Base-by-base conservation (phyloP, 2,113 vertebrate species). In the Cebus imitator region DNA sequence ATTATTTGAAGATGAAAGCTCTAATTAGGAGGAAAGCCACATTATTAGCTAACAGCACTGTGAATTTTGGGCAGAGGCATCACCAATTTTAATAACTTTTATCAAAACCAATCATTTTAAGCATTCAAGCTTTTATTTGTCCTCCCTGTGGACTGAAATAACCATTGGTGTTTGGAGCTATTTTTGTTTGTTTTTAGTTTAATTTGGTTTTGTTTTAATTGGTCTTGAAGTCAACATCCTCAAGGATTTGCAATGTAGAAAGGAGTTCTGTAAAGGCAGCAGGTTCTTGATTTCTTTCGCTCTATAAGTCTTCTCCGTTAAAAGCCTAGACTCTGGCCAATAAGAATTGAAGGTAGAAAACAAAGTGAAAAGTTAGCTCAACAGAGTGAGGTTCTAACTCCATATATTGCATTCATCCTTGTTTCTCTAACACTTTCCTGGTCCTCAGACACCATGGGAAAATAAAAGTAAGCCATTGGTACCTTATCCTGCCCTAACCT, bases 141-240 rank as follows among this genome's bases (percentile, higher is more conserved):
- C 18, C 4, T 92, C 25, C 5, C 32, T 81, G 9, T n/a, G 14
- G 1, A 84, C 76, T 92, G 40, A 78, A 58, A 50, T 61, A 70
- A 14, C 35, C 21, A 83, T 45, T 78, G 32, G 45, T 92, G 11
- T 86, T 80, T 91, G 23, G 2, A 21, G 13, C 2, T 61, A 17
- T 82, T 57, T 83, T 48, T 43, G 23, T 40, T 89, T 87, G 16
- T 73, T 35, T 84, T 85, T 75, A 58, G n/a, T 84, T 87, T 82
- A 90, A 76, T 66, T 94, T 87, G 23, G 48, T 85, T 91, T 87
- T 84, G 23, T 86, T 88, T 95, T n/a, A 79, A 30, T 84, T 43
- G 3, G 25, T 78, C 21, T 79, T 79, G 17, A 87, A 61, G 40
- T 79, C 4, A 48, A 75, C 3, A 66, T 37, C 6, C 35, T 80